Evolutionary conservation across 2,113 vertebrate species (phyloP).

Genomic region (Dasyprocta punctata): DNA sequence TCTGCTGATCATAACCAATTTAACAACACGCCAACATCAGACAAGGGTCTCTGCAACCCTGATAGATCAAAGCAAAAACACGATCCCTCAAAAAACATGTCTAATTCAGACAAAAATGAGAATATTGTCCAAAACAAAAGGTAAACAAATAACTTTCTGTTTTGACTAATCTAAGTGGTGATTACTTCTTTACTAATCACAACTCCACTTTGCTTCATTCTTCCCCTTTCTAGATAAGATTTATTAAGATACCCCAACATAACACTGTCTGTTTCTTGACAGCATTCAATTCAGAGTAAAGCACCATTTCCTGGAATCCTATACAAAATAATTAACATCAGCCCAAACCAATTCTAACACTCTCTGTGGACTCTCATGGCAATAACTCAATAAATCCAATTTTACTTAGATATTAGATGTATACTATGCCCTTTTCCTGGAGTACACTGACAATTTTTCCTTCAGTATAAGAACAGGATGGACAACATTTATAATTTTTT

Average conservation of each 20-base stretch:
- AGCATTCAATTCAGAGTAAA: background rate
- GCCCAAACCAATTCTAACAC: background rate
- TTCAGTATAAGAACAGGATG: background rate
- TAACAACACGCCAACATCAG: background rate
- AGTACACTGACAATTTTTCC: background rate
- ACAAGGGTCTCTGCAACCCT: background rate
- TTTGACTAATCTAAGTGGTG: background rate
- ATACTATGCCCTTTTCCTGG: background rate
- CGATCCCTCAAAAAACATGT: background rate
- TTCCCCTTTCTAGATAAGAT: background rate
- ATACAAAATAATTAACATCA: background rate
- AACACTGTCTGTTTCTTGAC: background rate
- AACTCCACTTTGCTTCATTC: background rate
- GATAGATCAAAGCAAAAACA: background rate
- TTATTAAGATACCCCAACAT: background rate
- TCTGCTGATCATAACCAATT: background rate
- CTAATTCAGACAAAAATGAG: background rate
- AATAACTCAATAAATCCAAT: background rate
- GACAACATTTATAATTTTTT: background rate
- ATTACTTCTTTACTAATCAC: background rate
- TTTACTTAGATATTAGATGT: background rate
- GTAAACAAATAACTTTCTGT: background rate
- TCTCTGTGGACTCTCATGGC: background rate
- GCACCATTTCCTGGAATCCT: background rate
- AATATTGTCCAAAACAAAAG: conserved; percentile 1